Evolutionary conservation across 2,113 vertebrate species (phyloP).

Genomic region (Grallaria varia): DNA sequence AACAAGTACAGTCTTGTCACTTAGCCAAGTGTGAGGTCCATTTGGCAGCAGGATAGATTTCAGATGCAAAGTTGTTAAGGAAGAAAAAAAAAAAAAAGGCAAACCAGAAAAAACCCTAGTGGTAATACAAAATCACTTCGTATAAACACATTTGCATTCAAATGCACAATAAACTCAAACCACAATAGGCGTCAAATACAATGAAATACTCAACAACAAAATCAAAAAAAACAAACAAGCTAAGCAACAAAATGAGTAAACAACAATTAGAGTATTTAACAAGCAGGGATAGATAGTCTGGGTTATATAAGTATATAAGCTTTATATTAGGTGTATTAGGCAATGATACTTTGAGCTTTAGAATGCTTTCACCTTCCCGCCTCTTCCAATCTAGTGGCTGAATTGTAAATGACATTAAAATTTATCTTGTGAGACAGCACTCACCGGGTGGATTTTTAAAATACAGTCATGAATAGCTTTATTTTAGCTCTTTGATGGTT

Average conservation of each 20-base stretch:
- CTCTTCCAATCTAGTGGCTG: not conserved
- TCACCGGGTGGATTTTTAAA: not conserved
- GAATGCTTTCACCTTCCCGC: not conserved
- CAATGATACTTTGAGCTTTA: conserved; percentile 1
- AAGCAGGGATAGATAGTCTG: not conserved
- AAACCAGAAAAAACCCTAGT: not conserved
- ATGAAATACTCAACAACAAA: conserved; percentile 30
- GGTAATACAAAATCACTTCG: not conserved
- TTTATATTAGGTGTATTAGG: conserved; percentile 18
- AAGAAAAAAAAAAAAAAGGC: not conserved
- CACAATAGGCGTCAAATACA: conserved; percentile 17
- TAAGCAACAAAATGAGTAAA: conserved; percentile 48
- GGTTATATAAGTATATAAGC: not conserved
- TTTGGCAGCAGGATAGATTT: not conserved
- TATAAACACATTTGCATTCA: conserved; percentile 30
- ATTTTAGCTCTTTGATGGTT: not conserved
- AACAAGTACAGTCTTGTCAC: not conserved
- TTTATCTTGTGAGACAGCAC: not conserved
- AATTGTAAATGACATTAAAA: not conserved
- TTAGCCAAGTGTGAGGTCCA: not conserved
- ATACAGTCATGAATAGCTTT: not conserved
- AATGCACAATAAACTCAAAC: conserved; percentile 19
- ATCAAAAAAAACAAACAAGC: conserved; percentile 43
- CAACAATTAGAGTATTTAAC: conserved; percentile 48
- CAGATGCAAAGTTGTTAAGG: not conserved